These are phyloP conservation scores for Drosophila sucinea DNA, from an alignment of 1,140 invertebrate species.

Conservation along the genomic window DNA sequence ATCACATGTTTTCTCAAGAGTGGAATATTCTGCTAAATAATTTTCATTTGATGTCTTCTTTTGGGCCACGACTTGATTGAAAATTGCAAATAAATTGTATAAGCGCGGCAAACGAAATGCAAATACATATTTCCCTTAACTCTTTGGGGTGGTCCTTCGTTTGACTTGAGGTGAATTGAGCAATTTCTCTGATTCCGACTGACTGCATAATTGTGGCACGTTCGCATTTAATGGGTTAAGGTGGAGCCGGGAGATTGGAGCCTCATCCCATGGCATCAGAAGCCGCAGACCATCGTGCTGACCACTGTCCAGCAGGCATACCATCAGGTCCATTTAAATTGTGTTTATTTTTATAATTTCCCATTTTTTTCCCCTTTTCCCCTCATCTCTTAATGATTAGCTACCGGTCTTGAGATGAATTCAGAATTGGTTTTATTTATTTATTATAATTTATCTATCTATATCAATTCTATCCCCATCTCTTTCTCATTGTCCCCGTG, in stretches of 20 bases:
- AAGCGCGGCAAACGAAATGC: conserved; percentile 60
- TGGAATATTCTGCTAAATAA: too few species aligned
- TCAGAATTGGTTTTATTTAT: conserved; percentile 9
- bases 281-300: conserved; percentile 37
- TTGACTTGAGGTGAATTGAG: conserved; percentile 52
- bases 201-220: conserved; percentile 76
- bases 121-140: conserved; percentile 68
- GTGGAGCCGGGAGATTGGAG: conserved; percentile 43
- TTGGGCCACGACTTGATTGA: conserved; percentile 73
- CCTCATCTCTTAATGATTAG: conserved; percentile 43
- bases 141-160: conserved; percentile 45
- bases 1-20: not conserved
- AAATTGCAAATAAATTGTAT: conserved; percentile 82
- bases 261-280: conserved; percentile 36
- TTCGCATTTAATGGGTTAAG: conserved; percentile 73
- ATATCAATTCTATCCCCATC: not conserved
- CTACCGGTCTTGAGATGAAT: conserved; percentile 60
- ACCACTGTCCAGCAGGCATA: conserved; percentile 7
- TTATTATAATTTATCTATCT: conserved; percentile 28
- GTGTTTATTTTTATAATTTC: conserved; percentile 6
- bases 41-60: conserved; percentile 7
- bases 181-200: conserved; percentile 47
- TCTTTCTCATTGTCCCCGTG: conserved; percentile 6
- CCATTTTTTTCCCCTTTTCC: not conserved
- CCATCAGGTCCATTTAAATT: conserved; percentile 34